Base-by-base conservation (phyloP, 2,113 vertebrate genomes). In the Spea bombifrons region DNA sequence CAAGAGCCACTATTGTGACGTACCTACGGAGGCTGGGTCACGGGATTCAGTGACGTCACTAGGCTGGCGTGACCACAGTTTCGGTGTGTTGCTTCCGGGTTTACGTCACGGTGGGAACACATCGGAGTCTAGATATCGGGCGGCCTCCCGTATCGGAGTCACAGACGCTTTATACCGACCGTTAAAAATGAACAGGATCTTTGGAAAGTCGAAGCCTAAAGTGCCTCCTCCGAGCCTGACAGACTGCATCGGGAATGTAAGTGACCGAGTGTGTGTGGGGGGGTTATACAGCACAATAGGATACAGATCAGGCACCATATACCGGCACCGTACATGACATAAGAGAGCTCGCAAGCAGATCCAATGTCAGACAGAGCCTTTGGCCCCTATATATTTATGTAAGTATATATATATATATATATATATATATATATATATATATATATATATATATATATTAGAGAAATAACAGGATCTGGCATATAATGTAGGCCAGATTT, bases 221-320 rank as follows among this genome's bases (percentile, higher is more conserved):
- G 95, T 66, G 15, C 96, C 97, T 0, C 92, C 96, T 0, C 95
- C 97, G 8, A 99, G 95, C 87, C 89, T 99, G n/a, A 91, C 96
- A 0, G 97, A 99, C 90, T 99, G 96, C 76, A 99, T 99, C 80
- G 94, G 94, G 81, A 94, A 70, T 81, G 97, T 99, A 85, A 90
- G 94, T 90, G 83, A 71, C 59, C 67, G 59, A n/a, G 75, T 6
- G 49, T n/a, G n/a, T n/a, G 13, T 5, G 74, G 52, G 7, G 73
- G 65, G 65, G 66, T 10, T 7, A 16, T 6, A 0, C 61, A 59
- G 55, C 55, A 59, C 55, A 59, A 59, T 59, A 17, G 16, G 4
- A 6, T 3, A n/a, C 5, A 13, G 3, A n/a, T 15, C n/a, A 13
- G 4, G 8, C 52, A 16, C 5, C 50, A 7, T 30, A 16, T 9